Base-by-base conservation (phyloP, 2,888 invertebrate species). In the Ditula angustiorana region DNA sequence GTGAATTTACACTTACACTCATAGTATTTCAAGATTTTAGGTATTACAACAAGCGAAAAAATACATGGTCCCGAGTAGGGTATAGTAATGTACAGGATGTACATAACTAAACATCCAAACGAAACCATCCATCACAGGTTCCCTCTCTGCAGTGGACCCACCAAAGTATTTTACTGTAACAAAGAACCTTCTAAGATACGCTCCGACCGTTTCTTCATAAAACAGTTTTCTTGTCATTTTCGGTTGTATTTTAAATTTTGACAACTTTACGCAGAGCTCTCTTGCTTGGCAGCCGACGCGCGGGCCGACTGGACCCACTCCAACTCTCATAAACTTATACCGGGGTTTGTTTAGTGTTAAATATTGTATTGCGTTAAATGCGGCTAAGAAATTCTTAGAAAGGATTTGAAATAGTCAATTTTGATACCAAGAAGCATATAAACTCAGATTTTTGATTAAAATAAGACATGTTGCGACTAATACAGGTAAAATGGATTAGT, bases 321-420 rank as follows among this genome's bases (percentile, higher is more conserved):
- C 80, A 81, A 80, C 52, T 64, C 59, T 73, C 75, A 70, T 79
- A 79, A 79, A 80, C 67, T 77, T 74, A 71, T 74, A 66, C 61
- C 69, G 50, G 1, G 55, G 13, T 33, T 63, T 50, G 50, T 57
- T 63, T 57, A 63, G 63, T 44, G 57, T 58, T 57, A 57, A 63
- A 57, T 50, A 52, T 52, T 57, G 37, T 57, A 44, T 63, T 50
- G 44, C 30, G n/a, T 61, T 58, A 58, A 52, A 59, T 28, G 23
- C 37, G 26, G 19, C 23, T 16, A 16, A 37, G 53, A n/a, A 11
- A 30, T 21, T 59, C 19, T 28, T 37, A 61, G 10, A 13, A 13
- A 8, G 13, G 28, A 28, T 19, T 5, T 24, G n/a, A n/a, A n/a
- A n/a, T n/a, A n/a, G n/a, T n/a, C n/a, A n/a, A n/a, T n/a, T n/a